Evolutionary conservation across 2,888 invertebrate species (phyloP).

Genomic region (Bellardia pandia): DNA sequence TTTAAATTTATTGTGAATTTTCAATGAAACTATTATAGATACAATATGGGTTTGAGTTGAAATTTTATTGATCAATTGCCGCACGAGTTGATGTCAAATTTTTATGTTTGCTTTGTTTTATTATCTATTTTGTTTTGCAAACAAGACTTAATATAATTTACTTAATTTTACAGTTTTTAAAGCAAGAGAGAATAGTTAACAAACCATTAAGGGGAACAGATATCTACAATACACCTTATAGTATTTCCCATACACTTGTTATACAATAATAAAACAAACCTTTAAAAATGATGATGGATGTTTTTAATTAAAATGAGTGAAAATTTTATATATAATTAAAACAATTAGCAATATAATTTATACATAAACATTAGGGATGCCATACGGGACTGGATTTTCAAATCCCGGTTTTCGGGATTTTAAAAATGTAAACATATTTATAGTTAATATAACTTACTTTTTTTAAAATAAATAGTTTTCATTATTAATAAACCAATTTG

Average conservation of each 20-base stretch:
- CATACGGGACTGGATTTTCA: too few species aligned
- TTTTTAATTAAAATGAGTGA: not conserved
- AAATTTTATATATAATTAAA: not conserved
- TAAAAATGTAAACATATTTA: too few species aligned
- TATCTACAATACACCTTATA: not conserved
- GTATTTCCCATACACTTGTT: slow-evolving; percentile 24
- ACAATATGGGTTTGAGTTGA: not conserved
- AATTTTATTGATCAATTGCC: slow-evolving; percentile 1
- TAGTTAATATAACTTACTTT: too few species aligned
- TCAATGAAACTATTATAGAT: slow-evolving; percentile 24
- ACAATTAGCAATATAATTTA: not conserved
- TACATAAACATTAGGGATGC: not conserved
- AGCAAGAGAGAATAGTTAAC: not conserved
- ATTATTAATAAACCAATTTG: too few species aligned
- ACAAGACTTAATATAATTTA: not conserved
- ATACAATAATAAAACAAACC: not conserved
- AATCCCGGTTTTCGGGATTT: too few species aligned
- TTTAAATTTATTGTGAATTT: slow-evolving; percentile 42
- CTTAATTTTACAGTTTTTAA: not conserved
- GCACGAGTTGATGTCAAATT: not conserved
- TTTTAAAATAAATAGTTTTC: too few species aligned
- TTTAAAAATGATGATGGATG: not conserved
- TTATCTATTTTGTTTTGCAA: not conserved
- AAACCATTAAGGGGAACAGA: not conserved
- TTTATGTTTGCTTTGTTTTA: not conserved